phyloP scores from a whole-genome alignment of 2,797 vertebrate species.

The Chrysocyon brachyurus region DNA sequence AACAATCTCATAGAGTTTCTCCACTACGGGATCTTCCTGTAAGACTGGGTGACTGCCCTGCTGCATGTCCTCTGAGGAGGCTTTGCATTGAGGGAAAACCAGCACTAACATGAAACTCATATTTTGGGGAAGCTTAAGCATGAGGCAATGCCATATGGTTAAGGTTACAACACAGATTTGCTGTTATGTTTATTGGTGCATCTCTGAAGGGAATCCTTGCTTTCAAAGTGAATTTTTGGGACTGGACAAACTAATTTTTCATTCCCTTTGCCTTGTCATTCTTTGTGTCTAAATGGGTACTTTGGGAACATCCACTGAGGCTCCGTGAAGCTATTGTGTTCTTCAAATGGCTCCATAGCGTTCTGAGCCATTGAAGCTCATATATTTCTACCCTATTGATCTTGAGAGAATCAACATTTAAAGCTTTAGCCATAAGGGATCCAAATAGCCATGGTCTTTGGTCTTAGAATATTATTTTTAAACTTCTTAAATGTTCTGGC shows the following conservation, averaged over 20 bases:
- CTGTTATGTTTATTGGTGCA: neutral
- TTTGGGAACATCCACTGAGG: neutral
- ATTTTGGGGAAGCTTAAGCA: neutral
- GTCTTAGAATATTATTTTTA: slow-evolving; percentile 35
- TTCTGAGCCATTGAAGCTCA: neutral
- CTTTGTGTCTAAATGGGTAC: neutral
- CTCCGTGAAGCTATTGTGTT: neutral
- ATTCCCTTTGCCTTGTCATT: neutral
- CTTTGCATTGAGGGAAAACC: neutral
- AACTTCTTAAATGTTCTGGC: slow-evolving; percentile 13
- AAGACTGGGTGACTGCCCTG: neutral
- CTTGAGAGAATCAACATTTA: neutral
- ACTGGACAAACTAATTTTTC: neutral
- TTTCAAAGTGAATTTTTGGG: neutral
- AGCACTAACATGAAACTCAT: neutral
- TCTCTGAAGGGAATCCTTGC: neutral
- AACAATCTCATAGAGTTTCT: neutral
- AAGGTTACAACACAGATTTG: neutral
- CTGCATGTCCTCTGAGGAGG: neutral
- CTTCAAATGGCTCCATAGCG: no score
- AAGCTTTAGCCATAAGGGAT: neutral
- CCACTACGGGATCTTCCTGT: neutral
- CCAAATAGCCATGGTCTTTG: neutral
- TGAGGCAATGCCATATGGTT: neutral
- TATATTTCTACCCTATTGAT: neutral